Conservation (phyloP, 1,140 invertebrate genomes). For the Heliconius melpomene region DNA sequence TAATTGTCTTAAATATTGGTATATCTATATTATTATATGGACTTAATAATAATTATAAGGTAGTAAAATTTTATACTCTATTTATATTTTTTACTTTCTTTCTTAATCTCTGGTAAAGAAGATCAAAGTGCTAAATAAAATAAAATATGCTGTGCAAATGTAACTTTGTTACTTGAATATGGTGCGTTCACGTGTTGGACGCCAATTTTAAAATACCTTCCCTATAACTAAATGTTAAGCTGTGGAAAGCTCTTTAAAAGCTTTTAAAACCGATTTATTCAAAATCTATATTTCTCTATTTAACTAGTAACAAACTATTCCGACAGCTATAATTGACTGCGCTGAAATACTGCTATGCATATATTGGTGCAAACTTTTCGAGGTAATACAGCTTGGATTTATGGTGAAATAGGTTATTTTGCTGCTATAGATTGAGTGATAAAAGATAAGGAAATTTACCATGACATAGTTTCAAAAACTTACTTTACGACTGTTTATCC, state of each 20-base stretch:
- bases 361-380: background rate
- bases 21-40: too few relatives aligned
- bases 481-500: too few relatives aligned
- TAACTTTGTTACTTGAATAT: background rate
- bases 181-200: background rate
- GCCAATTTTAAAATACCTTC: constrained; percentile 7
- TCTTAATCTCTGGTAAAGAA: too few relatives aligned
- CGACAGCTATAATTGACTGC: background rate
- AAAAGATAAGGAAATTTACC: too few relatives aligned
- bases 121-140: background rate
- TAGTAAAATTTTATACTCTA: too few relatives aligned
- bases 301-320: background rate
- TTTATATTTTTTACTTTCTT: too few relatives aligned
- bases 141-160: background rate
- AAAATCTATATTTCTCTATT: background rate
- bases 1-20: too few relatives aligned
- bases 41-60: too few relatives aligned
- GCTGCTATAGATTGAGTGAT: too few relatives aligned
- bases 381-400: background rate
- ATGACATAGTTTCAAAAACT: too few relatives aligned
- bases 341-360: background rate
- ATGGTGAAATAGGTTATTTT: too few relatives aligned
- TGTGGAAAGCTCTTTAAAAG: constrained; percentile 7
- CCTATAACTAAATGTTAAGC: background rate
- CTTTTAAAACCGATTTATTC: background rate